Base-by-base conservation (phyloP, 2,113 vertebrate species). In the Misgurnus anguillicaudatus region DNA sequence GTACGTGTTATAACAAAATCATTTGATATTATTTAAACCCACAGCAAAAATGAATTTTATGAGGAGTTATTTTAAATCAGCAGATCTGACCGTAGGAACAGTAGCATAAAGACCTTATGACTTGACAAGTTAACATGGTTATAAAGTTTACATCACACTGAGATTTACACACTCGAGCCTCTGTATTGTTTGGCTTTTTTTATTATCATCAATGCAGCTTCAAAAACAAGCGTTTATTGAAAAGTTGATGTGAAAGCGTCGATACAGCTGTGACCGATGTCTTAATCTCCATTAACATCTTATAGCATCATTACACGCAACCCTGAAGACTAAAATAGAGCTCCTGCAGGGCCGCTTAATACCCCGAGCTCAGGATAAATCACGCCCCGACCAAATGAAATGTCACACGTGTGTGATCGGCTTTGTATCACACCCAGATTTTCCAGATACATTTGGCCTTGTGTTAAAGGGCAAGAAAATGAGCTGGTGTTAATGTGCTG, bases 401-500 rank as follows among this genome's bases (percentile, higher is more conserved):
- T 78, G 69, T 82, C 85, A 80, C 61, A 53, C 82, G 66, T 60
- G 77, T 82, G 68, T 64, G 47, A 72, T 75, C 53, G 53, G 68
- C 74, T 82, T 75, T 80, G 48, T 39, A 48, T 69, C 48, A 38
- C 65, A 57, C 70, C 63, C 81, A 77, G 53, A 77, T 77, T 82
- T 67, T 85, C 76, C 72, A 83, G 61, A 82, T 68, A 53, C 60
- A 55, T 42, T 21, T 63, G 51, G n/a, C 69, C 11, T 8, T 48
- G 19, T 74, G 53, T 41, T 58, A 55, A 51, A 57, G 55, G 73
- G 38, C 72, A 80, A 8, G 70, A 39, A 48, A n/a, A 6, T 39
- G 78, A 73, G 63, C 75, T 57, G 66, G 81, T 80, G 84, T 67
- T 83, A 78, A 78, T 74, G 74, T 80, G 75, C 57, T 58, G 80